Evolutionary conservation across 1,140 invertebrate species (phyloP).

Genomic region (Eriosoma lanigerum): DNA sequence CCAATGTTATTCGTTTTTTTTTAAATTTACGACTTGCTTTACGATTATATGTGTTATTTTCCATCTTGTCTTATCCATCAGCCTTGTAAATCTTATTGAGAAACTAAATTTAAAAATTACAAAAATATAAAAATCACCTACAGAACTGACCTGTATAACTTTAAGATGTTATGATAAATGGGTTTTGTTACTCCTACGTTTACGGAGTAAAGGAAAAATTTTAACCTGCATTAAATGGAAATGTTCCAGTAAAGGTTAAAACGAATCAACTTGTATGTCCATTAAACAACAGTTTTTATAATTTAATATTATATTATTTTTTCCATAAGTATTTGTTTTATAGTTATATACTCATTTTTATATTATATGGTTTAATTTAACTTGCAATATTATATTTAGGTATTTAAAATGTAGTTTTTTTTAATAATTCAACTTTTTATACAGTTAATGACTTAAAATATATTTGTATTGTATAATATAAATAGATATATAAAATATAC

Average conservation of each 20-base stretch:
- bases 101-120: slow-evolving; percentile 46
- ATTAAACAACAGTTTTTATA: no score
- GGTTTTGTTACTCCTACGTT: slow-evolving; percentile 36
- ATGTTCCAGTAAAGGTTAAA: neutral
- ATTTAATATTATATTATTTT: no score
- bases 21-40: slow-evolving; percentile 44
- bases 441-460: no score
- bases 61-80: slow-evolving; percentile 34
- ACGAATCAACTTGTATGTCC: neutral
- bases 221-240: neutral
- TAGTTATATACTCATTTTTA: no score
- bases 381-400: no score
- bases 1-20: slow-evolving; percentile 43
- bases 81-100: slow-evolving; percentile 40
- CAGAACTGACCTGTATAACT: slow-evolving; percentile 29
- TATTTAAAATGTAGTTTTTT: no score
- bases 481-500: no score
- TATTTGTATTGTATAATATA: no score
- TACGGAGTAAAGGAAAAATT: neutral
- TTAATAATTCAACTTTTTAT: no score
- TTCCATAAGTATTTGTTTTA: no score
- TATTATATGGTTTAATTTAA: no score
- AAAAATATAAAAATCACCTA: slow-evolving; percentile 47
- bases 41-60: slow-evolving; percentile 47
- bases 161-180: slow-evolving; percentile 45